A percentile compares a stretch with the other conserved stretches of the same genome.
Conservation (phyloP, 1,140 invertebrate genomes). For the Plodia interpunctella region DNA sequence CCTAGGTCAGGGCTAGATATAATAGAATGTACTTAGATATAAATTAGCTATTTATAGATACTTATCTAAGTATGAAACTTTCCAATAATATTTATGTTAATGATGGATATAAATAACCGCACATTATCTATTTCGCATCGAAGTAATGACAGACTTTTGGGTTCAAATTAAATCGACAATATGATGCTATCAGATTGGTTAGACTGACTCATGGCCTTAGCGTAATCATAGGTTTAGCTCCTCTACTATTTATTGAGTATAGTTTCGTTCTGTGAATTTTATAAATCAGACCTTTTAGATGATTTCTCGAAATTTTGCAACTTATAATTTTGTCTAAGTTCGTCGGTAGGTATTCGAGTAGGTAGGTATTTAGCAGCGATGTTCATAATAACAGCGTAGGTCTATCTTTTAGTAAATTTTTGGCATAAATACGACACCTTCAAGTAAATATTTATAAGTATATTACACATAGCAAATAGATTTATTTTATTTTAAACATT, state of each 20-base stretch:
- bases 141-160: slow-evolving; percentile 39
- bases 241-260: slow-evolving; percentile 35
- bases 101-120: background rate
- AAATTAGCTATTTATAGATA: slow-evolving; percentile 3
- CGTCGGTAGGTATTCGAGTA: background rate
- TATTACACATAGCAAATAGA: too few relatives aligned
- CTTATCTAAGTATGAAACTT: background rate
- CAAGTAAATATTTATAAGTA: too few relatives aligned
- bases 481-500: too few relatives aligned
- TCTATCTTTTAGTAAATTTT: background rate
- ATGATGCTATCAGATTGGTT: background rate
- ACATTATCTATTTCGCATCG: slow-evolving; percentile 7
- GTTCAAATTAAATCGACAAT: slow-evolving; percentile 31
- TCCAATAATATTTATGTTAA: slow-evolving; percentile 12
- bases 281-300: slow-evolving; percentile 28
- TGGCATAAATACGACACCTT: too few relatives aligned
- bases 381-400: background rate
- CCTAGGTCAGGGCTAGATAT: too few relatives aligned
- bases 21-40: too few relatives aligned
- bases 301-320: slow-evolving; percentile 20
- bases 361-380: background rate
- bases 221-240: slow-evolving; percentile 48
- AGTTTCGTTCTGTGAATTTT: slow-evolving; percentile 41
- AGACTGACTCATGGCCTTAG: slow-evolving; percentile 36
- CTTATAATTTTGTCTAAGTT: slow-evolving; percentile 8